Percentiles rank a stretch among this genome's conserved stretches.
phyloP scores from a whole-genome alignment of 2,113 vertebrate species.

The Noctilio leporinus region DNA sequence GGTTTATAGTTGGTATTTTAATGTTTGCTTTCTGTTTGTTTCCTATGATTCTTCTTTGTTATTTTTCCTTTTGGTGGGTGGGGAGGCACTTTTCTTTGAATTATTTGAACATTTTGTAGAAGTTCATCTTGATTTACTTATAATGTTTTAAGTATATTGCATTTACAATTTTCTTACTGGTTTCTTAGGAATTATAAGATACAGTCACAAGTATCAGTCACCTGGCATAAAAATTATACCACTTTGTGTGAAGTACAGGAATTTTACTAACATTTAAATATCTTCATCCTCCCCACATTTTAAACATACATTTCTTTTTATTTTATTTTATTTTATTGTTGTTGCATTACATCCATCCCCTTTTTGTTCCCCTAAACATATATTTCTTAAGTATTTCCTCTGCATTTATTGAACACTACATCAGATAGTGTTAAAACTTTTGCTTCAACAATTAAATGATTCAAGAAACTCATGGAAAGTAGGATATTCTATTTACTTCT shows the following conservation, averaged over 20 bases:
- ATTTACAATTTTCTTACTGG: not conserved
- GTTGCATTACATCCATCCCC: too few species aligned
- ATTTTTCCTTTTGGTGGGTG: not conserved
- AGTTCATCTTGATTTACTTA: not conserved
- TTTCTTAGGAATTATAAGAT: not conserved
- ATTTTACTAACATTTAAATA: not conserved
- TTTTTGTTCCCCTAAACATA: too few species aligned
- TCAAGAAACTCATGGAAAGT: not conserved
- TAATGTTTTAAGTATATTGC: not conserved
- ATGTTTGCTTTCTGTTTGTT: not conserved
- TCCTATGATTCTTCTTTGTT: not conserved
- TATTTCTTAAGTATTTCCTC: not conserved
- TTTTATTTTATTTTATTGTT: too few species aligned
- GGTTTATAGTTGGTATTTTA: not conserved
- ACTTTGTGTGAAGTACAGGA: not conserved
- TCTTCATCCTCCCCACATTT: not conserved
- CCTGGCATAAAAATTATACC: not conserved
- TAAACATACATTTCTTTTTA: not conserved
- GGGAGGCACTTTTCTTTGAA: not conserved
- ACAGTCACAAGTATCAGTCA: not conserved
- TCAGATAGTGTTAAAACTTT: not conserved
- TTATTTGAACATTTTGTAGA: not conserved
- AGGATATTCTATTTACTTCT: not conserved
- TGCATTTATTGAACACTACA: not conserved
- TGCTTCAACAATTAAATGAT: not conserved